phyloP scores from a whole-genome alignment of 1,140 invertebrate genomes.

The Metopolophium dirhodum region DNA sequence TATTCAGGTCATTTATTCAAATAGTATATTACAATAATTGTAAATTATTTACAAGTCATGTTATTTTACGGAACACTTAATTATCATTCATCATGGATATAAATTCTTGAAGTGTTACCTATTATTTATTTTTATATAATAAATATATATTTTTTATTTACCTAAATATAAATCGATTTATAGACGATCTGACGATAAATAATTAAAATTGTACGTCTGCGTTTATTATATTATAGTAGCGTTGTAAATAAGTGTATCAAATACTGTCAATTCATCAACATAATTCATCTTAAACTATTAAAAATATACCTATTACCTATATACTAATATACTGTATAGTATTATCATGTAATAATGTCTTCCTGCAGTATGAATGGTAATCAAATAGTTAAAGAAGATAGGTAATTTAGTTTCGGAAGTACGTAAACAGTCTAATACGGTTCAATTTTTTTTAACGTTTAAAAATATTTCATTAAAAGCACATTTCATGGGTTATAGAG shows the following conservation, averaged over 20 bases:
- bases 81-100: neutral
- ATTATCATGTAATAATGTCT: neutral
- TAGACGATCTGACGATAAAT: constrained; percentile 1
- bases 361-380: neutral
- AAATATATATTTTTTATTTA: neutral
- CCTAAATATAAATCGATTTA: neutral
- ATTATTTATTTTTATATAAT: neutral
- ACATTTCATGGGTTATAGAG: neutral
- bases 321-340: neutral
- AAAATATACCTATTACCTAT: neutral
- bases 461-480: neutral
- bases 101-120: neutral
- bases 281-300: neutral
- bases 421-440: neutral
- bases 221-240: neutral
- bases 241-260: neutral
- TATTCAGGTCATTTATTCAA: neutral
- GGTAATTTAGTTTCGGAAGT: neutral
- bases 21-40: neutral
- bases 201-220: neutral
- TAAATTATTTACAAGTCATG: neutral
- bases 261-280: neutral
- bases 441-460: neutral
- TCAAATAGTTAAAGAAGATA: neutral
- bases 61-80: neutral